Percentiles rank a stretch among this genome's conserved stretches.
Conservation (phyloP, 2,888 invertebrate species). For the Drosophila mayaguana region DNA sequence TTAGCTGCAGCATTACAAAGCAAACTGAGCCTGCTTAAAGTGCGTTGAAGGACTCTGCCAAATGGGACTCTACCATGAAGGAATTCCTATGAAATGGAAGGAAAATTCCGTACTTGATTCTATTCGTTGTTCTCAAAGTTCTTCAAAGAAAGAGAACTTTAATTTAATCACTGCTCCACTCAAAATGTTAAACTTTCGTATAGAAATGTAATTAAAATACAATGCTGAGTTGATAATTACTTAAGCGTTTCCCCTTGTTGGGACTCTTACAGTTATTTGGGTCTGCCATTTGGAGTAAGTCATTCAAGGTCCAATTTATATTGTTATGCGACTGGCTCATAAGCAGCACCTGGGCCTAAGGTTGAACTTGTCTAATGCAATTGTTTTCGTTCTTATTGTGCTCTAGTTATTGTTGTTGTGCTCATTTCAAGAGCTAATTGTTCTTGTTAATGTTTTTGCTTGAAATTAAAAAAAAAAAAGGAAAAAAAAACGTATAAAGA, state of each 20-base stretch:
- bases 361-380: slow-evolving; percentile 48
- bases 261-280: slow-evolving; percentile 1
- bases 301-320: slow-evolving; percentile 25
- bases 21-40: slow-evolving; percentile 3
- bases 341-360: slow-evolving; percentile 20
- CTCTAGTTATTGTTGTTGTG: slow-evolving; percentile 24
- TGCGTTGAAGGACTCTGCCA: background rate
- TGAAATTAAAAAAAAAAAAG: slow-evolving; percentile 46
- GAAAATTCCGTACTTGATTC: background rate
- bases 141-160: background rate
- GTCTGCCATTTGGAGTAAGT: slow-evolving; percentile 6
- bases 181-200: background rate
- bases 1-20: slow-evolving; percentile 42
- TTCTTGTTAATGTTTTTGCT: slow-evolving; percentile 76
- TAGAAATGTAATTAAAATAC: slow-evolving; percentile 6
- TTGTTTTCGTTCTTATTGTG: slow-evolving; percentile 33
- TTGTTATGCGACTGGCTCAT: slow-evolving; percentile 31
- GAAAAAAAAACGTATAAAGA: slow-evolving; percentile 8
- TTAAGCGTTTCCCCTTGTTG: slow-evolving; percentile 6
- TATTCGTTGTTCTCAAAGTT: background rate
- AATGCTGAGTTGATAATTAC: slow-evolving; percentile 1
- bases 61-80: background rate
- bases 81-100: background rate
- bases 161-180: background rate
- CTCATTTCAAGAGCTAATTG: slow-evolving; percentile 72